A percentile compares a stretch with the other conserved stretches of the same genome.
Conservation (phyloP, 2,888 invertebrate species). For the Nephrotoma appendiculata region DNA sequence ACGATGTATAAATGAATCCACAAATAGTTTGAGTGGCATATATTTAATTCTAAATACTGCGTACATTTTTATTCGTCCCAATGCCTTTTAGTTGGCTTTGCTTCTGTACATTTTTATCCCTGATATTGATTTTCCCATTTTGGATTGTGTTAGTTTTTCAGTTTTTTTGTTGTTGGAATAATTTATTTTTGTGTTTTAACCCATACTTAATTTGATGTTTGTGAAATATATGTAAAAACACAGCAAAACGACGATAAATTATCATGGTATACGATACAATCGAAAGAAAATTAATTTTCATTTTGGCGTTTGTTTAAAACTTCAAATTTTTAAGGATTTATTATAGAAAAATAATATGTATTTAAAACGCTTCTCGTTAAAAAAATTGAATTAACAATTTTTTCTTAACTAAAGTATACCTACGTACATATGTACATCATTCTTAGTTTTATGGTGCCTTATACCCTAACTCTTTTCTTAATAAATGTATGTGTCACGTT, state of each 20-base stretch:
- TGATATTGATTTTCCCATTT: background rate
- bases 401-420: too few species aligned
- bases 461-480: too few species aligned
- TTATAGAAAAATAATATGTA: too few species aligned
- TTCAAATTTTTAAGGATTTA: too few species aligned
- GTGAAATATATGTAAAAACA: background rate
- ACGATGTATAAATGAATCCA: background rate
- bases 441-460: too few species aligned
- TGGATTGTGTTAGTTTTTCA: background rate
- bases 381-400: too few species aligned
- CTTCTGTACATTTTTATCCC: background rate
- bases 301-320: too few species aligned
- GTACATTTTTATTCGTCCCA: background rate
- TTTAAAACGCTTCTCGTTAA: too few species aligned
- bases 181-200: background rate
- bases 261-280: background rate
- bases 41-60: background rate
- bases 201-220: background rate
- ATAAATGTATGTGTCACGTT: too few species aligned
- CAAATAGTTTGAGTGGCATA: background rate
- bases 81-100: background rate
- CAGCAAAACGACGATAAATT: background rate
- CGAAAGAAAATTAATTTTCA: too few species aligned
- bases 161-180: background rate
- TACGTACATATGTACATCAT: too few species aligned